Evolutionary conservation across 2,797 vertebrate species (phyloP), one percentile per base, ranked within the genome.

Genomic region (Mormyrops boulengeri): DNA sequence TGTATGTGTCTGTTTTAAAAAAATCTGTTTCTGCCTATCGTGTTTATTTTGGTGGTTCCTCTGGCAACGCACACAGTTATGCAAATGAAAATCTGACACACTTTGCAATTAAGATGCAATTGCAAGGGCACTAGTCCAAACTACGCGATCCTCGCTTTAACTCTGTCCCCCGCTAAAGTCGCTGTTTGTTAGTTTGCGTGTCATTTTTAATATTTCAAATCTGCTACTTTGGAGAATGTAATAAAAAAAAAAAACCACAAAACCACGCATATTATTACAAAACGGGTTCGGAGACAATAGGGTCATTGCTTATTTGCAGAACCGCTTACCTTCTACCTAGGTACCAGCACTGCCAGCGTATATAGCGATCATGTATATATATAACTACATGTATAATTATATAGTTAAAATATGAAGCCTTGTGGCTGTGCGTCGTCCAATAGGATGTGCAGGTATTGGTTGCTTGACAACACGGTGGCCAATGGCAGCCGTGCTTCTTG

Each of bases 391-490:
- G 6, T 9, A 22, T 22, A 47, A n/a, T 22, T 82, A 82, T 82
- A 47, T 82, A 82, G 41, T 82, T 47, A 9, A 47, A 82, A n/a
- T 38, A 60, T 38, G 22, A 57, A 8, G 12, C n/a, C 9, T 9
- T 84, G 82, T 22, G 44, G 38, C n/a, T 84, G 87, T 80, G 77
- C 52, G 49, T 2, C 77, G 62, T 89, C 96, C 96, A 96, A 96
- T 96, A 82, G 1, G 2, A 88, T 73, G 26, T 34, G 85, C 88
- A 11, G 60, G 91, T 92, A 92, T 93, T 96, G 91, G 92, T 93
- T 93, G 93, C 95, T 69, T 89, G 90, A 88, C 95, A 91, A 95
- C 95, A 38, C 11, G 0, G 41, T 92, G 47, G 91, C 96, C 95
- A 95, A 96, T 96, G 90, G 94, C 82, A 69, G 57, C 0, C 38